Conservation (phyloP, 2,888 invertebrate genomes). For the Hemaris fuciformis region DNA sequence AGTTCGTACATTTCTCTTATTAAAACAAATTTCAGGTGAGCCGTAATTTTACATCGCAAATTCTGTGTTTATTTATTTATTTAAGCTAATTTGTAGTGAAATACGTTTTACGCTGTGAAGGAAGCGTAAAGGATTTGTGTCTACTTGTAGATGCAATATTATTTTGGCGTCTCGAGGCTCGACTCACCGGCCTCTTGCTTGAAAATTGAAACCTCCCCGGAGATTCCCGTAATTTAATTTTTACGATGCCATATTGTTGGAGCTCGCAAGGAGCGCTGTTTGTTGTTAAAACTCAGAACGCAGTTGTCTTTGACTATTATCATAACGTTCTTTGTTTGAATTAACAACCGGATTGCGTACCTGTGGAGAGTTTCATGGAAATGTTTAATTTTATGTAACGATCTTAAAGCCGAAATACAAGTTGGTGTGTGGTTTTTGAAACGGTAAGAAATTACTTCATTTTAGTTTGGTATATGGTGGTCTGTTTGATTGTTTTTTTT, state of each 20-base stretch:
- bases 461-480: too few relatives aligned
- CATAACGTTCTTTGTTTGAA: slow-evolving; percentile 3
- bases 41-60: slow-evolving; percentile 22
- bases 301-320: slow-evolving; percentile 37
- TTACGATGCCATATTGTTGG: slow-evolving; percentile 68
- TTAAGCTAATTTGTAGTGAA: slow-evolving; percentile 19
- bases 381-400: not conserved
- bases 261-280: slow-evolving; percentile 55
- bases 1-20: slow-evolving; percentile 51
- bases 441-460: too few relatives aligned
- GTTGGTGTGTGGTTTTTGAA: not conserved
- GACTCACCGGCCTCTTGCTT: slow-evolving; percentile 53
- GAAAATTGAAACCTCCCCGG: slow-evolving; percentile 67
- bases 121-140: slow-evolving; percentile 14
- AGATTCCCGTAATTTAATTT: slow-evolving; percentile 74
- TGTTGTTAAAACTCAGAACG: slow-evolving; percentile 55
- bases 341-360: not conserved
- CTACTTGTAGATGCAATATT: slow-evolving; percentile 50
- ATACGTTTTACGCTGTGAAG: slow-evolving; percentile 12
- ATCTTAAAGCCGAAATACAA: not conserved
- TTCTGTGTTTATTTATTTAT: slow-evolving; percentile 19
- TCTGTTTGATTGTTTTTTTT: too few relatives aligned
- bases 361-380: not conserved
- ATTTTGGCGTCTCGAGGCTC: slow-evolving; percentile 55
- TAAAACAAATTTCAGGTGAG: slow-evolving; percentile 31